Evolutionary conservation across 2,113 vertebrate species (phyloP).

Genomic region (Charina bottae): DNA sequence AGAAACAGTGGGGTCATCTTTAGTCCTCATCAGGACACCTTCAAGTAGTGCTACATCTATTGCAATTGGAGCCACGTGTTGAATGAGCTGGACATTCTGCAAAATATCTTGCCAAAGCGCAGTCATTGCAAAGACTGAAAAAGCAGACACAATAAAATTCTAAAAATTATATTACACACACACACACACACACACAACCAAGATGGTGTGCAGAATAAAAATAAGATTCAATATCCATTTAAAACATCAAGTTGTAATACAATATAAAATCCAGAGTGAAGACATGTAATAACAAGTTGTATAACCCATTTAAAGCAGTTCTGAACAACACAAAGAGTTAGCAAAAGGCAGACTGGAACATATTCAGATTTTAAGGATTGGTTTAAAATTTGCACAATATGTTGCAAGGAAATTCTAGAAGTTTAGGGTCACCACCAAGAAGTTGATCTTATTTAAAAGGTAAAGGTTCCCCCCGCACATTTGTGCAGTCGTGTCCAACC

Average conservation of each 20-base stretch:
- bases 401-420: background rate
- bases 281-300: background rate
- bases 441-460: background rate
- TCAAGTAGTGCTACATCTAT: slow-evolving; percentile 84
- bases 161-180: background rate
- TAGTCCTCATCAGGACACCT: slow-evolving; percentile 86
- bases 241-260: background rate
- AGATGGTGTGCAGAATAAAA: background rate
- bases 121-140: slow-evolving; percentile 67
- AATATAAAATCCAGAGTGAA: background rate
- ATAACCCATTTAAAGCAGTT: background rate
- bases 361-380: background rate
- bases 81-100: slow-evolving; percentile 70
- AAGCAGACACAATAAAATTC: background rate
- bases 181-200: background rate
- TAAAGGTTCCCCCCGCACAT: no score
- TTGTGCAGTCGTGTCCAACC: no score
- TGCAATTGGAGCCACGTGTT: slow-evolving; percentile 74
- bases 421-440: background rate
- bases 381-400: background rate
- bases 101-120: slow-evolving; percentile 73
- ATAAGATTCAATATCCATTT: background rate
- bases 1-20: slow-evolving; percentile 80
- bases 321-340: background rate
- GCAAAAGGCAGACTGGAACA: background rate